Evolutionary conservation across 2,888 invertebrate genomes (phyloP), one percentile per base, ranked within the genome.

Genomic region (Eupithecia dodoneata): DNA sequence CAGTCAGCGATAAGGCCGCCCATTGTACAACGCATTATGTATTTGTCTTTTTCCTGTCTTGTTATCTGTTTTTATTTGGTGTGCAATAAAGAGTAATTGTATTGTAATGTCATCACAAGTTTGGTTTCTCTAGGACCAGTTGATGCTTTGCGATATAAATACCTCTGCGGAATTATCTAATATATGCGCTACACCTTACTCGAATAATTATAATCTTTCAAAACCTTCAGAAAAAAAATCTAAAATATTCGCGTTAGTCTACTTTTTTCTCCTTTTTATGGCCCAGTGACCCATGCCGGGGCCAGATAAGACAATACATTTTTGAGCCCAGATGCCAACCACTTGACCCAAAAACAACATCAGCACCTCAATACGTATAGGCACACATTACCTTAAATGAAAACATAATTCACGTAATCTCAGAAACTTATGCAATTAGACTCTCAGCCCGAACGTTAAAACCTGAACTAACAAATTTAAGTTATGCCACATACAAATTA

Each of bases 341-440:
- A 7, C 55, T n/a, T n/a, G 7, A 55, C n/a, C n/a, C n/a, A 55
- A 49, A 49, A 49, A 13, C n/a, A 55, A 55, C n/a, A n/a, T 7
- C 5, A n/a, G n/a, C 59, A 59, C n/a, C 67, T 67, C 13, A 67
- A 55, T 70, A 41, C 77, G 44, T 6, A 74, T 77, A 70, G 12
- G 45, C 42, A n/a, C 52, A 71, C 67, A 44, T 71, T 67, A 63
- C 41, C 59, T 41, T 52, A 72, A 78, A 74, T 76, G 74, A 74
- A 76, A 78, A 74, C 76, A 78, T 76, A 72, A 76, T 69, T 76
- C 74, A 78, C 76, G 45, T 74, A 78, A 78, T 76, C 74, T 70
- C 52, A 66, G 72, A 72, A 75, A 78, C 76, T 78, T 72, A 65
- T 52, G 74, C 76, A 78, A 72, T 76, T 72, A 59, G 74, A 76